Base-by-base conservation (phyloP, 2,888 invertebrate genomes). In the Tupiocoris notatus region DNA sequence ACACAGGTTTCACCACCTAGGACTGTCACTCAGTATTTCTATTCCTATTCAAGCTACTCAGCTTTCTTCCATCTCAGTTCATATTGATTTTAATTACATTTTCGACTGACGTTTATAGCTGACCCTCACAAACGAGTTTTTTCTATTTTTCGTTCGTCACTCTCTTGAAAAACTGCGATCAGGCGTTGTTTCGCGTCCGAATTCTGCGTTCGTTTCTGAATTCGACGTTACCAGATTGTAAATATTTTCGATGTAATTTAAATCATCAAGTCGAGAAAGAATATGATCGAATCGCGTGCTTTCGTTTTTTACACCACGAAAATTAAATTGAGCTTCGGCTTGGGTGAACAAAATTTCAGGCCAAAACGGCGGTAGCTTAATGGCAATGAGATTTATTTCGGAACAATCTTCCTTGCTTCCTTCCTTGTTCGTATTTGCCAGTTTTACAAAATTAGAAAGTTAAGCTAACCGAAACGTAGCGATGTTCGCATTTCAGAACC, bases 131-230 rank as follows among this genome's bases (percentile, higher is more conserved):
- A n/a, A n/a, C n/a, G n/a, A n/a, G n/a, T 58, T 2, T 16, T n/a
- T n/a, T 18, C 18, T 58, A 58, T 58, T 58, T 58, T 58, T 58
- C 58, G 58, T 58, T 58, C 58, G 58, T 58, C 58, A 18, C 58
- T 58, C 18, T 58, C 58, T 18, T 58, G n/a, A 58, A 58, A 58
- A 18, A 58, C 18, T 17, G 58, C 18, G 58, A 58, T 58, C 18
- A 58, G 18, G 18, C 58, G 58, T 58, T 58, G 58, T 58, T 58
- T 58, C 3, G 58, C 58, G 16, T 58, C 58, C 58, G 58, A 58
- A 18, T 58, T 17, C 18, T n/a, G n/a, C n/a, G n/a, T 58, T 58
- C 3, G 2, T 58, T 18, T 3, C 17, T 2, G 58, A 17, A 17
- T 58, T 18, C 18, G 58, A n/a, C n/a, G n/a, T 16, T n/a, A 58